These are phyloP conservation scores for Lasioglossum lativentre DNA, from an alignment of 2,888 invertebrate species.

Conservation along the genomic window DNA sequence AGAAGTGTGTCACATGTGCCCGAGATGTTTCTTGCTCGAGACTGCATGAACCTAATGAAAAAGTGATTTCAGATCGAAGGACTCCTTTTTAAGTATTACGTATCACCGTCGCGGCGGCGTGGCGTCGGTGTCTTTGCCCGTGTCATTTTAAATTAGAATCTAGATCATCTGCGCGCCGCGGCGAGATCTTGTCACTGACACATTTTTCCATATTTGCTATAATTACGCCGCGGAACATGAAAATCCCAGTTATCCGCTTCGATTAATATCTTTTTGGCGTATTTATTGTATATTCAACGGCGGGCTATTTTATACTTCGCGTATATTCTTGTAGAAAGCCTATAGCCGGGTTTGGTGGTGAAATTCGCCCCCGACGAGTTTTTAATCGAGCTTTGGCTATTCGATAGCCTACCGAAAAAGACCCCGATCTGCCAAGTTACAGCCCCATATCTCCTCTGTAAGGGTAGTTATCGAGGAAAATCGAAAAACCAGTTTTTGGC, in stretches of 20 bases:
- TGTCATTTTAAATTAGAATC: slow-evolving; percentile 11
- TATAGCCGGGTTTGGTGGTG: no score
- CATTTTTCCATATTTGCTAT: slow-evolving; percentile 18
- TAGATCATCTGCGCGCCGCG: slow-evolving; percentile 13
- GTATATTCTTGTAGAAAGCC: no score
- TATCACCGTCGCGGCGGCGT: no score
- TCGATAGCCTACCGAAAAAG: no score
- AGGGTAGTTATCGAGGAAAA: no score
- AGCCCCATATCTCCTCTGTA: no score
- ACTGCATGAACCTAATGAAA: slow-evolving; percentile 7
- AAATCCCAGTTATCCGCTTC: not conserved
- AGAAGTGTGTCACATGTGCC: slow-evolving; percentile 54
- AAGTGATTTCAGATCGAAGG: slow-evolving; percentile 7
- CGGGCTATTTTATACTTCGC: no score
- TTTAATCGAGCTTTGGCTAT: no score
- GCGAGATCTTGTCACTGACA: slow-evolving; percentile 27
- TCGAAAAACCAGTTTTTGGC: no score
- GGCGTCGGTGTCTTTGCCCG: not conserved
- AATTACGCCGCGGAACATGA: slow-evolving; percentile 6
- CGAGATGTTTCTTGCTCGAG: slow-evolving; percentile 14
- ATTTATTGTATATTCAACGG: no score
- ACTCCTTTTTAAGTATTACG: slow-evolving; percentile 31
- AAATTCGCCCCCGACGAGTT: no score
- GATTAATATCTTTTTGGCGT: not conserved
- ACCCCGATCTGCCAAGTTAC: no score